These are phyloP conservation scores for Probosciger aterrimus DNA, from an alignment of 2,113 vertebrate species.

Conservation along the genomic window DNA sequence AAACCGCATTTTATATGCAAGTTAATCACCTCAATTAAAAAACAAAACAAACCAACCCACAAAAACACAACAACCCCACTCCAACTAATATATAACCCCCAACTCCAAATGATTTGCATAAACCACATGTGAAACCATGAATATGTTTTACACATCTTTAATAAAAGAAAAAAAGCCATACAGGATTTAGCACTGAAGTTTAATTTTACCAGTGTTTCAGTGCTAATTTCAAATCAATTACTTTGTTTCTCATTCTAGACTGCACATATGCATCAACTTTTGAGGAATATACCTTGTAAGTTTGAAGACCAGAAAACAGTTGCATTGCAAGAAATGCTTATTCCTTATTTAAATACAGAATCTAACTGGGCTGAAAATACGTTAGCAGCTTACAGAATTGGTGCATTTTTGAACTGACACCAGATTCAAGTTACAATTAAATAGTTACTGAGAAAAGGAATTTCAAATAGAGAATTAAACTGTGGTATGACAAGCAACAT, in stretches of 20 bases:
- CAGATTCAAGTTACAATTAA: not conserved
- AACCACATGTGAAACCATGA: not conserved
- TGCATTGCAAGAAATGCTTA: not conserved
- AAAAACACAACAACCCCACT: accelerated
- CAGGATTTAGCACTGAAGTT: not conserved
- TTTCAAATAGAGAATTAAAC: not conserved
- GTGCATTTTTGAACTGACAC: not conserved
- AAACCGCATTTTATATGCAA: not conserved
- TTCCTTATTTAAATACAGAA: not conserved
- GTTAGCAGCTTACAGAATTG: not conserved
- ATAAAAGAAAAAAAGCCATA: not conserved
- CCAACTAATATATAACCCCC: not conserved
- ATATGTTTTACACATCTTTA: not conserved
- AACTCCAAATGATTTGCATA: not conserved
- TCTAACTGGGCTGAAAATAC: not conserved
- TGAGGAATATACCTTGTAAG: not conserved
- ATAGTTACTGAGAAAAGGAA: not conserved
- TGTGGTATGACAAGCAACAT: not conserved
- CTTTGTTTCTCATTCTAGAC: not conserved
- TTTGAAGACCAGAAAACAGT: not conserved
- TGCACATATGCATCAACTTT: not conserved
- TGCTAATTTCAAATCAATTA: not conserved
- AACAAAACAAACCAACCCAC: not conserved
- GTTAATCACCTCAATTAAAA: not conserved
- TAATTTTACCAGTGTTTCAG: not conserved